A percentile compares a stretch with the other conserved stretches of the same genome.
phyloP scores from a whole-genome alignment of 2,888 invertebrate species.

The Bugulina stolonifera region DNA sequence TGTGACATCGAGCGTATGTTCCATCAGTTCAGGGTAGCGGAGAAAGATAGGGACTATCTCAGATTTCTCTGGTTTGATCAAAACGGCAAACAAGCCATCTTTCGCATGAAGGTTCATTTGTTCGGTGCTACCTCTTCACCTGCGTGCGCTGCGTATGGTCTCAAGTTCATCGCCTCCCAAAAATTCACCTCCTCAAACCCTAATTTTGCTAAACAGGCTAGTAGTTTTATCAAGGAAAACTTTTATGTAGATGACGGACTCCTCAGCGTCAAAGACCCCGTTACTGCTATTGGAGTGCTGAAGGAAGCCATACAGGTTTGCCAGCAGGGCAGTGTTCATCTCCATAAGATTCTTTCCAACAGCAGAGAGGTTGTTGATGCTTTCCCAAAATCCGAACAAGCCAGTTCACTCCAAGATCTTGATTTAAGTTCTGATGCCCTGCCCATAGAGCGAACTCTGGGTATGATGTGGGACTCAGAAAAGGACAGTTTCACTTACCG shows the following conservation, averaged over 20 bases:
- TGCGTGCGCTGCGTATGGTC: neutral
- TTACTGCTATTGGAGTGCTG: neutral
- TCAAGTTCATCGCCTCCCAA: neutral
- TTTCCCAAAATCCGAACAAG: neutral
- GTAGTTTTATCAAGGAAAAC: neutral
- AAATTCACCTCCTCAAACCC: neutral
- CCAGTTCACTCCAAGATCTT: neutral
- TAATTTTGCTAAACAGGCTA: neutral
- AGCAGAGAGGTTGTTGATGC: neutral
- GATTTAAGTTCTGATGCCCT: neutral
- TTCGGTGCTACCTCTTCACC: neutral
- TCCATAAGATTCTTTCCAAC: neutral
- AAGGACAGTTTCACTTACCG: neutral
- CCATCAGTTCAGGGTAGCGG: constrained; percentile 26
- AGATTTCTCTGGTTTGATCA: constrained; percentile 30
- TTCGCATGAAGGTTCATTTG: neutral
- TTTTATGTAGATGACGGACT: neutral
- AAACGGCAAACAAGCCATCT: neutral
- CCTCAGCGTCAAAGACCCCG: neutral
- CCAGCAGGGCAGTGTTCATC: neutral
- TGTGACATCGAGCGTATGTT: constrained; percentile 33
- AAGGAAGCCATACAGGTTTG: neutral
- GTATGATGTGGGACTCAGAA: neutral
- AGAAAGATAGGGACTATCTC: constrained; percentile 29
- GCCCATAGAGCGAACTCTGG: neutral